phyloP scores from a whole-genome alignment of 2,113 vertebrate genomes.

The Hoplias malabaricus region DNA sequence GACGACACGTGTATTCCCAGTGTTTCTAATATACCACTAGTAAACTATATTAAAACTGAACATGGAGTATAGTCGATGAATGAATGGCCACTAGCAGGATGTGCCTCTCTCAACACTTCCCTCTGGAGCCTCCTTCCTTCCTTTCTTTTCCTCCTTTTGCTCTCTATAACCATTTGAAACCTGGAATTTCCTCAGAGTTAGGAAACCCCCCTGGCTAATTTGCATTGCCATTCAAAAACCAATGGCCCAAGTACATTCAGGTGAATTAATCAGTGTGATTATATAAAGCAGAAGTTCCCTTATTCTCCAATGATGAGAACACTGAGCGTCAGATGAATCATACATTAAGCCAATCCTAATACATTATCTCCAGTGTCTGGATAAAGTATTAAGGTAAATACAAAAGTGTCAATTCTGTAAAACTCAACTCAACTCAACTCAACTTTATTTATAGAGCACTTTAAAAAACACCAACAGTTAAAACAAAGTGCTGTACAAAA shows the following conservation, averaged over 20 bases:
- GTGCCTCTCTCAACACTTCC: slow-evolving; percentile 28
- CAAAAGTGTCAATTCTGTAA: too few species aligned
- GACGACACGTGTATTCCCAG: too few species aligned
- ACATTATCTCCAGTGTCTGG: too few species aligned
- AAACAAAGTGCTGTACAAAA: too few species aligned
- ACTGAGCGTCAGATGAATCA: too few species aligned
- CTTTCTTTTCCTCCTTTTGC: slow-evolving; percentile 39
- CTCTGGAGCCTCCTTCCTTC: slow-evolving; percentile 65
- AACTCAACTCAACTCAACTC: too few species aligned
- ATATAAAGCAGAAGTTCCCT: not conserved
- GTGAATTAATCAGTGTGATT: not conserved
- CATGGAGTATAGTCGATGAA: slow-evolving; percentile 43
- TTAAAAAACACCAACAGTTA: too few species aligned
- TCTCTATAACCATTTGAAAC: not conserved
- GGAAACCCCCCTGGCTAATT: not conserved
- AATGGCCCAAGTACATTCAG: not conserved
- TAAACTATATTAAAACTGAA: not conserved
- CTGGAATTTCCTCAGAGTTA: slow-evolving; percentile 5
- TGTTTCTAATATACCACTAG: too few species aligned
- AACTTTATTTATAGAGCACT: too few species aligned
- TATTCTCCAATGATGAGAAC: not conserved
- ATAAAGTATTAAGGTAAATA: too few species aligned
- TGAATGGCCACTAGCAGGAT: slow-evolving; percentile 40
- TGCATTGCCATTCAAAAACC: not conserved
- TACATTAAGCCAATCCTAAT: too few species aligned